Conservation (phyloP, 1,140 invertebrate species). For the Muscidifurax raptorellus region DNA sequence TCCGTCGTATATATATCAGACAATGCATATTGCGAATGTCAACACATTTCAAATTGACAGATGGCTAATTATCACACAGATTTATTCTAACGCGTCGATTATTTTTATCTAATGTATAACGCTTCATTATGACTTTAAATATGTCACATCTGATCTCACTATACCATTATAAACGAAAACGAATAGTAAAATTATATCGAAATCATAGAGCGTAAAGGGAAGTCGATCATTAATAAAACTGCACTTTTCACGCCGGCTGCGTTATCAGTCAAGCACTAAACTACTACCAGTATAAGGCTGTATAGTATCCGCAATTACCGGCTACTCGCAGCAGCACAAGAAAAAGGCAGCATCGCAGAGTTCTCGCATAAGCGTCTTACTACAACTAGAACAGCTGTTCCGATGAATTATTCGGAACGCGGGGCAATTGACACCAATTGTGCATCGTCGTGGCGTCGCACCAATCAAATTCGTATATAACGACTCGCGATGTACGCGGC, state of each 20-base stretch:
- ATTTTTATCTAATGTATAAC: no score
- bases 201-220: background rate
- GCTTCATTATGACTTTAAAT: no score
- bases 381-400: constrained; percentile 40
- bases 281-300: background rate
- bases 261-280: background rate
- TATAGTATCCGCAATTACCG: no score
- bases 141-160: no score
- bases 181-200: background rate
- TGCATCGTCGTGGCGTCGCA: background rate
- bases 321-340: background rate
- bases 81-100: no score
- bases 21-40: no score
- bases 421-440: constrained; percentile 69
- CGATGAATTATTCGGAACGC: constrained; percentile 63
- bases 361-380: background rate
- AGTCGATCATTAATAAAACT: background rate
- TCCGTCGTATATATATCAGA: no score
- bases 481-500: background rate
- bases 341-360: background rate
- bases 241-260: background rate
- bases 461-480: background rate
- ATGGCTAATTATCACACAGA: no score
- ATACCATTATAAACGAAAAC: no score
- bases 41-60: no score